Percentiles rank a stretch among this genome's conserved stretches.
Conservation (phyloP, 2,113 vertebrate species). For the Cinclus mexicanus region DNA sequence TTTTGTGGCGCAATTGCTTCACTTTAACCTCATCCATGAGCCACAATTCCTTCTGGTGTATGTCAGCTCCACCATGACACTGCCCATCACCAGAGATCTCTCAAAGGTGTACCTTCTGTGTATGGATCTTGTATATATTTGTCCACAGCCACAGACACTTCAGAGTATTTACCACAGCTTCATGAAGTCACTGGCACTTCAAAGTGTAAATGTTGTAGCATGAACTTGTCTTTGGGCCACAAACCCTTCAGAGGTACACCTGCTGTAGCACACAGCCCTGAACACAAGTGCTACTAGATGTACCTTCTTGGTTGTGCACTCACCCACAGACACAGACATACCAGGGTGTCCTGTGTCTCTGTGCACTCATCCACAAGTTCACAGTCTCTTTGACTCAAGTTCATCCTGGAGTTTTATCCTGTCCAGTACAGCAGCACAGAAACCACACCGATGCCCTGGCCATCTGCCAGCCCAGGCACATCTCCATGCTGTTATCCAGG, state of each 20-base stretch:
- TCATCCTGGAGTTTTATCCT: neutral
- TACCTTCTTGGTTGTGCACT: neutral
- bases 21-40: neutral
- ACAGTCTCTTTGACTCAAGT: neutral
- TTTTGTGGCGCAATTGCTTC: neutral
- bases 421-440: neutral
- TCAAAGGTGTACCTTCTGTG: neutral
- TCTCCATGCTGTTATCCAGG: neutral
- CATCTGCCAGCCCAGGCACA: neutral
- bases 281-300: no score
- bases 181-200: neutral
- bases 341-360: neutral
- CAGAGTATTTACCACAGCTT: neutral
- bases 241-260: neutral
- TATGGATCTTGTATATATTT: neutral
- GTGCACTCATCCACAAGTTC: neutral
- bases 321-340: neutral
- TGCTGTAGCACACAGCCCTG: neutral
- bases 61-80: fast-evolving
- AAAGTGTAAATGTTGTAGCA: neutral
- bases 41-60: neutral
- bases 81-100: neutral
- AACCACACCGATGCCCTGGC: no score
- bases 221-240: neutral
- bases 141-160: neutral